Conservation (phyloP, 2,113 vertebrate genomes). For the Neofelis nebulosa region DNA sequence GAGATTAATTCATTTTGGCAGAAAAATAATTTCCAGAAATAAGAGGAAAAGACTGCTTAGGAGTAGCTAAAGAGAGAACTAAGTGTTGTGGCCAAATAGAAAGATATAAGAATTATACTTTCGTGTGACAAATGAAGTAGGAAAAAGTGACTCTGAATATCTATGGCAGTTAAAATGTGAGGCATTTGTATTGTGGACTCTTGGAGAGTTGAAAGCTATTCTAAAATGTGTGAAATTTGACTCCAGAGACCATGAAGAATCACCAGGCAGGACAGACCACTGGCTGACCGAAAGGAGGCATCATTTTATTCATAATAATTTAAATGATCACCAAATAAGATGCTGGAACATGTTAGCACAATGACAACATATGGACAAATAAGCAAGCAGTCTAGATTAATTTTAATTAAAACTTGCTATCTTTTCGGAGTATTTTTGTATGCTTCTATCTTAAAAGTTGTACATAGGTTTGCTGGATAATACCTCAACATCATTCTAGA, state of each 20-base stretch:
- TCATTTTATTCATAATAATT: background rate
- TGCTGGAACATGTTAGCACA: background rate
- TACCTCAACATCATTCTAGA: background rate
- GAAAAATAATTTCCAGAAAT: constrained; percentile 72
- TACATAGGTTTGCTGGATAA: background rate
- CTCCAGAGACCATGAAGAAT: background rate
- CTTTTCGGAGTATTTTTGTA: background rate
- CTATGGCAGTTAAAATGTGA: background rate
- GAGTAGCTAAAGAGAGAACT: background rate
- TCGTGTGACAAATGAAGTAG: background rate
- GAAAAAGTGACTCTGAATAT: background rate
- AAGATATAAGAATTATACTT: background rate
- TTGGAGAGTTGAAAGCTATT: background rate
- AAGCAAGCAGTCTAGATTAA: background rate
- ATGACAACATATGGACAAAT: background rate
- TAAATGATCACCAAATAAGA: background rate
- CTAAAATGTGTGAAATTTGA: constrained; percentile 23
- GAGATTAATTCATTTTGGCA: constrained; percentile 56
- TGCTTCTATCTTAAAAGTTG: background rate
- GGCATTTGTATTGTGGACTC: background rate
- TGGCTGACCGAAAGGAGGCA: background rate
- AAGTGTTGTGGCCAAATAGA: background rate
- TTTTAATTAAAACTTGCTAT: background rate
- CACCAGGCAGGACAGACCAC: background rate
- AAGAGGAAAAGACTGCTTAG: constrained; percentile 13